Conservation (phyloP, 1,140 invertebrate species). For the Drosophila serrata region DNA sequence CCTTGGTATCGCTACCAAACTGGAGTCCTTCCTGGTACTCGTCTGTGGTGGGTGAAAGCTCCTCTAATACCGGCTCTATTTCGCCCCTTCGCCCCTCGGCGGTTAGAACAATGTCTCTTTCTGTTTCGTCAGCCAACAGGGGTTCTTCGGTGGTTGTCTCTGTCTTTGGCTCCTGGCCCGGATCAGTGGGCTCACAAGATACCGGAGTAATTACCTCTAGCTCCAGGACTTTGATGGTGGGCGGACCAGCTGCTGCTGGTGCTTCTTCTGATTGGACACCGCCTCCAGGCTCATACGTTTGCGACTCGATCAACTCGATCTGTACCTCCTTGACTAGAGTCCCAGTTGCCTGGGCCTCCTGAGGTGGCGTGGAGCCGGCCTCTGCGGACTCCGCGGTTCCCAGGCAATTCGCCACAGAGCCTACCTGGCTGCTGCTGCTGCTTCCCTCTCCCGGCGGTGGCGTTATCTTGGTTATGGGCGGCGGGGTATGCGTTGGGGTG, state of each 20-base stretch:
- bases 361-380: background rate
- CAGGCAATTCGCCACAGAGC: conserved; percentile 6
- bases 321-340: conserved; percentile 67
- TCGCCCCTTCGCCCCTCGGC: conserved; percentile 13
- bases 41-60: conserved; percentile 79
- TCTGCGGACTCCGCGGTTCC: background rate
- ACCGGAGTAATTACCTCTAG: conserved; percentile 8
- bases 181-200: background rate
- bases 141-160: conserved; percentile 12
- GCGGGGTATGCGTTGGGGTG: conserved; percentile 48
- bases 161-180: conserved; percentile 4
- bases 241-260: conserved; percentile 21
- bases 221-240: conserved; percentile 59
- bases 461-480: conserved; percentile 62
- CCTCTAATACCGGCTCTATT: conserved; percentile 44
- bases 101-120: background rate
- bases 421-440: conserved; percentile 14
- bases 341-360: conserved; percentile 5
- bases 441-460: conserved; percentile 45
- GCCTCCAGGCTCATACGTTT: conserved; percentile 1
- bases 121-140: background rate
- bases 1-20: conserved; percentile 66
- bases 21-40: conserved; percentile 78
- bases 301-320: conserved; percentile 71
- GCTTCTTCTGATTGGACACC: conserved; percentile 13